Evolutionary conservation across 2,113 vertebrate species (phyloP), one percentile per base, ranked within the genome.

Genomic region (Tyto alba): DNA sequence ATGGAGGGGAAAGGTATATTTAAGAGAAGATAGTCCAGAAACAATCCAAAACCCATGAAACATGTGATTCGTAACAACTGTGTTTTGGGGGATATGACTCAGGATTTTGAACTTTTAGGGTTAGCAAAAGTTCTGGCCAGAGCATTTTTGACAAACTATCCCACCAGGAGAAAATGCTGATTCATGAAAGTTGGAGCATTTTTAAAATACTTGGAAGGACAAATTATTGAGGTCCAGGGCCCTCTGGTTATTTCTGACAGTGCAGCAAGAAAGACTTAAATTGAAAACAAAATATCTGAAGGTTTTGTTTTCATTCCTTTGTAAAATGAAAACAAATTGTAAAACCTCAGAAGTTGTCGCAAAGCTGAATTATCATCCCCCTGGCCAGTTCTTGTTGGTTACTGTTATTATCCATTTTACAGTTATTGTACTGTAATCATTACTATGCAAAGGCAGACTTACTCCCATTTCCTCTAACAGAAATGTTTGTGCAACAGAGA

Each of bases 271-370:
- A 91, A 91, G 81, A 50, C 48, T 20, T 76, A 97, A 94, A 97
- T 96, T 96, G 85, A 94, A 97, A 96, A 97, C 95, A 96, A 73
- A 96, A 82, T 95, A 96, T 93, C 66, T 91, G 74, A 95, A 96
- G 91, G 45, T 93, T 94, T 91, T 97, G 93, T 96, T 97, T 97
- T 96, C 95, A 97, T 97, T 96, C 96, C 95, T 79, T 41, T 89
- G 77, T 85, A 95, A 96, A 96, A 96, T 16, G 34, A 97, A 97
- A 97, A 96, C 90, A 97, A 97, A 96, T 96, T 94, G 87, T 97
- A 94, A 96, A 97, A 97, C 96, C 96, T 96, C 96, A 96, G 77
- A 87, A 97, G 84, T 25, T 96, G 93, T 94, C 3, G 0, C 93
- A 88, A 64, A 95, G 81, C 93, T 78, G 89, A 96, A 93, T 93